Evolutionary conservation across 2,113 vertebrate species (phyloP).

Genomic region (Hippocampus mohnikei): DNA sequence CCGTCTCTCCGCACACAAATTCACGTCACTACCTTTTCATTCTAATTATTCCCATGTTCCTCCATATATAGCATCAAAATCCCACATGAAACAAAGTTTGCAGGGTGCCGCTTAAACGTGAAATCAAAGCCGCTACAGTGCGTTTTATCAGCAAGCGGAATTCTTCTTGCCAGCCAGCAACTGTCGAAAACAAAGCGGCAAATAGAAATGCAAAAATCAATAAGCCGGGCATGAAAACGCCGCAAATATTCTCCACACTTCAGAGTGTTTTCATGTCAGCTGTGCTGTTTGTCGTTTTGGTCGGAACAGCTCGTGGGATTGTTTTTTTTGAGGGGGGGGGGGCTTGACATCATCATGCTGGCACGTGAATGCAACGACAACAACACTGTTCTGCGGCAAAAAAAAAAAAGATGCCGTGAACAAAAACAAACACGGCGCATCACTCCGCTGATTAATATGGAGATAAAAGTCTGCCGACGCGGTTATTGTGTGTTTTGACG

Average conservation of each 20-base stretch:
- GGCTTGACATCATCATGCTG: slow-evolving; percentile 47
- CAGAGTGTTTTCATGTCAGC: slow-evolving; percentile 25
- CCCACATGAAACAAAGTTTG: neutral
- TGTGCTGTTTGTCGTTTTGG: slow-evolving; percentile 28
- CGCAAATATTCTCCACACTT: slow-evolving; percentile 15
- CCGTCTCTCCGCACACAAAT: too few relatives aligned
- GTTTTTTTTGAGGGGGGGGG: slow-evolving; percentile 1
- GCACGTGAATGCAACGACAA: slow-evolving; percentile 39
- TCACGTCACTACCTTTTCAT: too few relatives aligned
- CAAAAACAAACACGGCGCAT: slow-evolving; percentile 46
- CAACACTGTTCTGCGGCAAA: slow-evolving; percentile 29
- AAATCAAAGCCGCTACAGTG: neutral
- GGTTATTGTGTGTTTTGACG: neutral
- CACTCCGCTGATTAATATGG: slow-evolving; percentile 7
- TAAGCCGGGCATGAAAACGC: neutral
- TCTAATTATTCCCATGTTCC: too few relatives aligned
- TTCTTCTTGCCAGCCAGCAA: neutral
- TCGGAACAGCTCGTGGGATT: slow-evolving; percentile 25
- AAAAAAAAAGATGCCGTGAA: slow-evolving; percentile 20
- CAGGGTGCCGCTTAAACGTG: neutral
- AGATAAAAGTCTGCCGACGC: neutral
- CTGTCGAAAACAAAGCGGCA: neutral
- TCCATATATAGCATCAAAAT: too few relatives aligned
- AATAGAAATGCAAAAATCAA: neutral
- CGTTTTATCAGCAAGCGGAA: neutral